phyloP scores from a whole-genome alignment of 2,113 vertebrate genomes.

The Nettapus auritus region DNA sequence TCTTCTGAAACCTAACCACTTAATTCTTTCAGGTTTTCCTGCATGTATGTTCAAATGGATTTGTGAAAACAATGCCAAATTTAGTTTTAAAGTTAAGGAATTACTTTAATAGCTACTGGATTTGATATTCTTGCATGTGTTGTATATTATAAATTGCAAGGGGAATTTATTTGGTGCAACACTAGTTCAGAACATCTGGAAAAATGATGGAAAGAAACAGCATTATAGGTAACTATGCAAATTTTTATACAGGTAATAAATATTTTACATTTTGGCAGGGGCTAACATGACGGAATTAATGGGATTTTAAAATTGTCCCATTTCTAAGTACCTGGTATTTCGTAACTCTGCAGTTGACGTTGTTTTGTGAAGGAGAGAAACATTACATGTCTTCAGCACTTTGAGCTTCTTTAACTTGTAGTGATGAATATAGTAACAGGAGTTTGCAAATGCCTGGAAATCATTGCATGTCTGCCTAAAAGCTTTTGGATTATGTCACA shows the following conservation, averaged over 20 bases:
- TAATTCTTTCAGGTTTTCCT: slow-evolving; percentile 61
- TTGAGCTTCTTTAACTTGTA: slow-evolving; percentile 15
- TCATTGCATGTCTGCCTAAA: slow-evolving; percentile 42
- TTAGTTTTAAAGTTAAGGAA: background rate
- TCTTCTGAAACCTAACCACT: slow-evolving; percentile 44
- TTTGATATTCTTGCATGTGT: slow-evolving; percentile 31
- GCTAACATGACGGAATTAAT: slow-evolving; percentile 33
- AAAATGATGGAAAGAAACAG: slow-evolving; percentile 37
- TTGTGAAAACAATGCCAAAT: slow-evolving; percentile 26
- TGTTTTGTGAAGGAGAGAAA: slow-evolving; percentile 25
- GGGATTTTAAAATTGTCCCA: slow-evolving; percentile 49
- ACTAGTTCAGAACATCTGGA: slow-evolving; percentile 47
- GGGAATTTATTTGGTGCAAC: background rate
- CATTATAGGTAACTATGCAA: slow-evolving; percentile 71
- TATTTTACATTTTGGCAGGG: slow-evolving; percentile 19
- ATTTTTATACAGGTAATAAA: slow-evolving; percentile 70
- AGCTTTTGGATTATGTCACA: slow-evolving; percentile 39
- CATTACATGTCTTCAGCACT: background rate
- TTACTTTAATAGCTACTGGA: background rate
- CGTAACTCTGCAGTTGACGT: slow-evolving; percentile 4
- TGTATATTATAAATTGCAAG: slow-evolving; percentile 10
- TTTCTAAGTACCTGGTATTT: slow-evolving; percentile 23
- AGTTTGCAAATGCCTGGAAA: slow-evolving; percentile 42
- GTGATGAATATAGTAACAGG: slow-evolving; percentile 25
- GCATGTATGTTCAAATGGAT: slow-evolving; percentile 27